phyloP scores from a whole-genome alignment of 1,140 invertebrate genomes.

The Trichonephila clavipes region DNA sequence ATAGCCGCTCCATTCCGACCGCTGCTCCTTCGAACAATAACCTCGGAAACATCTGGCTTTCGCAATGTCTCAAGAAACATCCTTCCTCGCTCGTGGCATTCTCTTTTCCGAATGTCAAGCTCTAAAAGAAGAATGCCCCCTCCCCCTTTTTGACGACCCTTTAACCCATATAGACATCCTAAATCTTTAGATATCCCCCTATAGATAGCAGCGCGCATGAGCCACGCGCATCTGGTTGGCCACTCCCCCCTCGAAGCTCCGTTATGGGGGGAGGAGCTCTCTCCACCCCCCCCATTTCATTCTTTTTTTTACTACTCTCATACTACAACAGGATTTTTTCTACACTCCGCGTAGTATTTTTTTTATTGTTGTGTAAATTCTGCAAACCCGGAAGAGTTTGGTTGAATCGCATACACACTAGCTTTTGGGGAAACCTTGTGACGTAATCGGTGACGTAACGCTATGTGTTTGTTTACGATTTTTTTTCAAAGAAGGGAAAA shows the following conservation, averaged over 20 bases:
- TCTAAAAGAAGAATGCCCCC: constrained; percentile 8
- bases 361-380: constrained; percentile 31
- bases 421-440: constrained; percentile 28
- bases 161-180: constrained; percentile 67
- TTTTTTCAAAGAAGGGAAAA: not conserved
- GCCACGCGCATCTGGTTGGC: constrained; percentile 44
- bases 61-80: constrained; percentile 1
- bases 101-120: constrained; percentile 42
- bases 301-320: constrained; percentile 60
- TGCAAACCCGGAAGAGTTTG: constrained; percentile 68
- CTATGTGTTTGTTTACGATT: constrained; percentile 19
- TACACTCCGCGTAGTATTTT: constrained; percentile 4
- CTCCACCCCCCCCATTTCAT: not conserved
- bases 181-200: constrained; percentile 33
- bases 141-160: constrained; percentile 36
- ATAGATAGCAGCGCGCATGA: constrained; percentile 23
- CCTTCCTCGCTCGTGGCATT: not conserved
- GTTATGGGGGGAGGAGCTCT: constrained; percentile 16
- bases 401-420: not conserved
- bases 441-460: constrained; percentile 50
- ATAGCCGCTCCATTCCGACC: not conserved
- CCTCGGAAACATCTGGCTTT: constrained; percentile 42
- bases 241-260: constrained; percentile 25
- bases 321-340: constrained; percentile 63
- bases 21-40: constrained; percentile 23